These are phyloP conservation scores for Dastarcus helophoroides DNA, from an alignment of 2,888 invertebrate genomes.

Conservation along the genomic window DNA sequence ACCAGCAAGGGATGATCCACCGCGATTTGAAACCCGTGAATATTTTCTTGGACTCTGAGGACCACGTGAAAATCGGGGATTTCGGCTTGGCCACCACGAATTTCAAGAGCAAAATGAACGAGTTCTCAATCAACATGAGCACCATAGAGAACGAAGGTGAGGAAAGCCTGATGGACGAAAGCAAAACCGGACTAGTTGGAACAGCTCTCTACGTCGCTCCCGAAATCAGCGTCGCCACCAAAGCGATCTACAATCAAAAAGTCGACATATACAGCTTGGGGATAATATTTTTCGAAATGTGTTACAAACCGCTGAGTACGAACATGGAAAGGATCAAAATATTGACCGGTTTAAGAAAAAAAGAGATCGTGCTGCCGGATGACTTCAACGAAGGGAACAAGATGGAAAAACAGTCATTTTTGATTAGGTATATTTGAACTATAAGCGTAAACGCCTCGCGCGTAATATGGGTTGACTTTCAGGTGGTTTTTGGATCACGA, in stretches of 20 bases:
- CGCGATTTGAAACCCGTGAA: slow-evolving; percentile 81
- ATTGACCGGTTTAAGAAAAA: slow-evolving; percentile 57
- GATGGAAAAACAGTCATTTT: slow-evolving; percentile 46
- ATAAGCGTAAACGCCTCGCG: not conserved
- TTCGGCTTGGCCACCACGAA: slow-evolving; percentile 90
- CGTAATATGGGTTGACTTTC: too few species aligned
- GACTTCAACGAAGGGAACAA: slow-evolving; percentile 43
- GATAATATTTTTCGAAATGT: slow-evolving; percentile 94
- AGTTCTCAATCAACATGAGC: slow-evolving; percentile 21
- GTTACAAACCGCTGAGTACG: slow-evolving; percentile 70
- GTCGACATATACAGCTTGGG: slow-evolving; percentile 61
- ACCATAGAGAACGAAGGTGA: slow-evolving; percentile 18
- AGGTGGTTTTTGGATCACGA: slow-evolving; percentile 79
- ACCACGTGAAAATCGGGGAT: slow-evolving; percentile 96
- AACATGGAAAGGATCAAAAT: slow-evolving; percentile 82
- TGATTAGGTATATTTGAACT: slow-evolving; percentile 44
- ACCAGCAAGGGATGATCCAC: slow-evolving; percentile 84
- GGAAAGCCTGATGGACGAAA: slow-evolving; percentile 35
- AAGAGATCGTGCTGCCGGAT: slow-evolving; percentile 59
- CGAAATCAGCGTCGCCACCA: slow-evolving; percentile 63
- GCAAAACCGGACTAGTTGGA: slow-evolving; percentile 76
- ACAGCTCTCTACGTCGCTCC: slow-evolving; percentile 94
- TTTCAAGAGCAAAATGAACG: slow-evolving; percentile 33
- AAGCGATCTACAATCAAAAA: slow-evolving; percentile 77
- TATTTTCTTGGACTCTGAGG: slow-evolving; percentile 87